These are phyloP conservation scores for Pseudolaguvia tuberculata DNA, from an alignment of 2,113 vertebrate species.

Conservation along the genomic window DNA sequence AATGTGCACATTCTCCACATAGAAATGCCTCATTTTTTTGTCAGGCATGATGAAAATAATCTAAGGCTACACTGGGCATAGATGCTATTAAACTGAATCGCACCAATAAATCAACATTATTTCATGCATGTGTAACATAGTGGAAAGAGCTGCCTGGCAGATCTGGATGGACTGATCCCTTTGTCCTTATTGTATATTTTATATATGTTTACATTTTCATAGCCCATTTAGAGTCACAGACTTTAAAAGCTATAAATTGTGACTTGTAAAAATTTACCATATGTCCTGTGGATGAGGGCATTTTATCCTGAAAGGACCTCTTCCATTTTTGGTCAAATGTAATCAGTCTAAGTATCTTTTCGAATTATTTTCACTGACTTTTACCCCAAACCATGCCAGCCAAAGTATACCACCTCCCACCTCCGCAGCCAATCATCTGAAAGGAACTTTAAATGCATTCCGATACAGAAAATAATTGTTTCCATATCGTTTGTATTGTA, in stretches of 20 bases:
- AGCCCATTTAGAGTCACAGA: not conserved
- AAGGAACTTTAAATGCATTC: not conserved
- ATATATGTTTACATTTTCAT: not conserved
- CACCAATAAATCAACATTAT: too few species aligned
- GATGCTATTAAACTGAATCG: not conserved
- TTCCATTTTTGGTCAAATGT: not conserved
- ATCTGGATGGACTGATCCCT: not conserved
- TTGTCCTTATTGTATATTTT: not conserved
- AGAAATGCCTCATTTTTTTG: too few species aligned
- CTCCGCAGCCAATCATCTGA: not conserved
- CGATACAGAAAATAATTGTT: not conserved
- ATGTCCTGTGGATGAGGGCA: not conserved
- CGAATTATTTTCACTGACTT: not conserved
- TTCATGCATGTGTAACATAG: not conserved
- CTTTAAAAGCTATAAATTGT: not conserved
- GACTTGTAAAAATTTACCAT: not conserved
- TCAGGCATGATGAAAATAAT: not conserved
- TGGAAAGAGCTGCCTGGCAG: not conserved
- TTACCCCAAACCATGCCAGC: not conserved
- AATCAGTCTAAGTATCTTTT: not conserved
- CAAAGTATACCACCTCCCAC: too few species aligned
- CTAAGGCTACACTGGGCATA: not conserved
- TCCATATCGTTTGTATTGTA: not conserved
- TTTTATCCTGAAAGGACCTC: not conserved
- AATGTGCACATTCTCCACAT: too few species aligned